These are phyloP conservation scores for Papilio machaon DNA, from an alignment of 1,140 invertebrate species.

Conservation along the genomic window DNA sequence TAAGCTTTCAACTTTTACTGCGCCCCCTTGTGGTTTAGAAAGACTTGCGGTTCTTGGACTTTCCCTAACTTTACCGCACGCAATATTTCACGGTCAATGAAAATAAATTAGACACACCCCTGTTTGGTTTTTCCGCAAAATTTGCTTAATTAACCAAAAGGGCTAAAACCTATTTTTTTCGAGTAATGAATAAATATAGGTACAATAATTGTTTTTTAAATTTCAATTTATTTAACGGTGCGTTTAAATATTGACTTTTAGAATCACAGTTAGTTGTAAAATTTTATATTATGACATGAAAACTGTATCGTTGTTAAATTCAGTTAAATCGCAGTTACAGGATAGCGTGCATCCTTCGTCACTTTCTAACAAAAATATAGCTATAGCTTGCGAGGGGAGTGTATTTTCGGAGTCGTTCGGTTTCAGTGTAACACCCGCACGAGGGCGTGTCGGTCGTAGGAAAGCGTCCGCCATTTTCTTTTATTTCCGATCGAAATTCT, in stretches of 20 bases:
- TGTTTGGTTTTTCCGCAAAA: slow-evolving; percentile 7
- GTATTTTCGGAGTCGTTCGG: slow-evolving; percentile 77
- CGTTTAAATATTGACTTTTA: no score
- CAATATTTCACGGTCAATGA: not conserved
- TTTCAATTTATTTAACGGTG: no score
- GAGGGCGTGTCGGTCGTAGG: slow-evolving; percentile 61
- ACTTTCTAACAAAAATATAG: slow-evolving; percentile 57
- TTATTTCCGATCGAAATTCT: slow-evolving; percentile 27
- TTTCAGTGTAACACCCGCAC: slow-evolving; percentile 67
- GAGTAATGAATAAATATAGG: no score
- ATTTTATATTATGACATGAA: no score
- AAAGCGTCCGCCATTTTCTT: slow-evolving; percentile 44
- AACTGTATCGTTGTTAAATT: not conserved
- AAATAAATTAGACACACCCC: slow-evolving; percentile 1
- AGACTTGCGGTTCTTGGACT: slow-evolving; percentile 7
- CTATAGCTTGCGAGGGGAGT: slow-evolving; percentile 54
- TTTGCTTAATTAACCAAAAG: not conserved
- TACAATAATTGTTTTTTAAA: no score
- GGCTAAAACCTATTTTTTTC: not conserved
- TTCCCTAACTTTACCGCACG: not conserved
- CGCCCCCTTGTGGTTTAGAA: slow-evolving; percentile 1
- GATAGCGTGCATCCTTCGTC: slow-evolving; percentile 45
- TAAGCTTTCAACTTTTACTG: not conserved
- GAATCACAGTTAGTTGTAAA: not conserved
- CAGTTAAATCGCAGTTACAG: not conserved